Base-by-base conservation (phyloP, 2,113 vertebrate species). In the Callocephalon fimbriatum region DNA sequence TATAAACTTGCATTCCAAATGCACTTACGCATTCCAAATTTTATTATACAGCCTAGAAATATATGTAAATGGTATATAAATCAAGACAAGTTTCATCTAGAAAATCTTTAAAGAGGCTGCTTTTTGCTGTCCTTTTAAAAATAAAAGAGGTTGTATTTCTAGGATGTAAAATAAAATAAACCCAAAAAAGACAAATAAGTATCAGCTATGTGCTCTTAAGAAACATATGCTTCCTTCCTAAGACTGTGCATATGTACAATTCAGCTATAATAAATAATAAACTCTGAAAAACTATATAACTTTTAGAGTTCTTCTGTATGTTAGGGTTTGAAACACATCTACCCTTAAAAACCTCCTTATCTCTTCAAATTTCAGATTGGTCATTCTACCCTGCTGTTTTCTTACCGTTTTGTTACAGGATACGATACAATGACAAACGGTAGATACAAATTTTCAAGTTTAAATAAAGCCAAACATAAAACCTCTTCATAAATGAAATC, bases 21-120 rank as follows among this genome's bases (percentile, higher is more conserved):
- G 15, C 13, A 73, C 6, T 68, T 79, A 40, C 9, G 38, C 0
- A 0, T 66, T 77, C 9, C 1, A 17, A 13, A 22, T 58, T 58
- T 59, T 44, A n/a, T 65, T 80, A 87, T 77, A 19, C 32, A 86
- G 14, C 4, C 6, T 61, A 59, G 17, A 48, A 70, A 83, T 35
- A 37, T 35, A 31, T 65, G 61, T 20, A 67, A 71, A 29, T 51
- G 38, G 14, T 21, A 47, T 23, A 65, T 40, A 72, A 71, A 51
- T 68, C 81, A 85, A 59, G 38, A 63, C 7, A 53, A 6, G 4
- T 67, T 91, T 94, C 13, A 9, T 9, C 12, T 3, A 35, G 22
- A 85, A 77, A 32, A 81, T 23, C 4, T 35, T 66, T n/a, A 25
- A 61, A 15, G 1, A 63, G 8, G 3, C 51, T 90, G 8, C 8